Conservation (phyloP, 2,888 invertebrate species). For the Synergus umbraculus region DNA sequence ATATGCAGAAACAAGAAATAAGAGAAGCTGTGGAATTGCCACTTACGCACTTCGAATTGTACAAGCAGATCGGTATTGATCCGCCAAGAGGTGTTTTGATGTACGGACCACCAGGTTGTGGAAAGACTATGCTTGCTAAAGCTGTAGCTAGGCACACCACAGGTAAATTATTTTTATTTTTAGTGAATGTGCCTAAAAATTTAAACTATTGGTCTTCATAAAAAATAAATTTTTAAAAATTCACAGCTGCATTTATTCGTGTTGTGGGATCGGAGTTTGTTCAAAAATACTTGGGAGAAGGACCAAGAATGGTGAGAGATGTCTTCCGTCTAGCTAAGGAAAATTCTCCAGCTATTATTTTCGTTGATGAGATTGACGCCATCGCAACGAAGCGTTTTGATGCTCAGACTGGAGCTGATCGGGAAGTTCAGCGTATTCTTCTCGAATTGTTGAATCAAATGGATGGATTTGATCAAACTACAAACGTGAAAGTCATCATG, state of each 20-base stretch:
- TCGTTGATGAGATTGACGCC: conserved; percentile 99
- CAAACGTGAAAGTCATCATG: conserved; percentile 95
- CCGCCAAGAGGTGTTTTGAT: conserved; percentile 98
- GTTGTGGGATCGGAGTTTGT: conserved; percentile 99
- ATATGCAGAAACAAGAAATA: conserved; percentile 99
- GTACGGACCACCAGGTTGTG: conserved; percentile 99
- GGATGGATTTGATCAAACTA: conserved; percentile 99
- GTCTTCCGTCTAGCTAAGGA: conserved; percentile 99
- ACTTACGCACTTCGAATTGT: conserved; percentile 97
- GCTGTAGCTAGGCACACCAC: conserved; percentile 99
- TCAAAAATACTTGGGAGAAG: conserved; percentile 99
- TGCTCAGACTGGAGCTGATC: conserved; percentile 98
- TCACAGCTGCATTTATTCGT: conserved; percentile 95
- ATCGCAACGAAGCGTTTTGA: conserved; percentile 99
- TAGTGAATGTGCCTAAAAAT: neutral
- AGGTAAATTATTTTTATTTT: conserved; percentile 78
- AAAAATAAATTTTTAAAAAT: conserved; percentile 53
- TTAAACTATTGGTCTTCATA: neutral
- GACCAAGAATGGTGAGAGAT: conserved; percentile 99
- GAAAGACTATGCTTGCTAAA: conserved; percentile 99
- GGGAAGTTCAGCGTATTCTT: conserved; percentile 98
- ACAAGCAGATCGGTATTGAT: conserved; percentile 99
- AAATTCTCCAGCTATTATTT: conserved; percentile 99
- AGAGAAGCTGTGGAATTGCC: conserved; percentile 99
- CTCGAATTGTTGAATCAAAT: conserved; percentile 98